phyloP scores from a whole-genome alignment of 2,113 vertebrate genomes.

The Nycticebus coucang region DNA sequence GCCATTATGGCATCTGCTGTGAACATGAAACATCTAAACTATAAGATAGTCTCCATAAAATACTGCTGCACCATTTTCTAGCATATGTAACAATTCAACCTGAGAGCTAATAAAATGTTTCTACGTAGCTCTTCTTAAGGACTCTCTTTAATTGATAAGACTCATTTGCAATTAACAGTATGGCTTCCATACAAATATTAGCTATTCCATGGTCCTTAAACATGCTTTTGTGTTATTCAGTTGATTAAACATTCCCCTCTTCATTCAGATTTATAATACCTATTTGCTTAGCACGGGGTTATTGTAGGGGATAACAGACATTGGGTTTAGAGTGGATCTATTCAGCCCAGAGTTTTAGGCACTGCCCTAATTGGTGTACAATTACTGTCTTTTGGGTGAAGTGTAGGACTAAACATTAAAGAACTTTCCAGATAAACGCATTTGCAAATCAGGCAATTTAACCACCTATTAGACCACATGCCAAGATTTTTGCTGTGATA shows the following conservation, averaged over 20 bases:
- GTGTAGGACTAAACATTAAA: constrained; percentile 29
- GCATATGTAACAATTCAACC: neutral
- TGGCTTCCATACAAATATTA: constrained; percentile 27
- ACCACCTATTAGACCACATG: constrained; percentile 24
- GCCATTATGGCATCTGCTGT: fast-evolving
- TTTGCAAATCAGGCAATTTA: constrained; percentile 40
- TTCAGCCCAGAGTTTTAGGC: constrained; percentile 40
- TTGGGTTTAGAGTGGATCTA: neutral
- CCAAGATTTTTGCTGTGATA: constrained; percentile 17
- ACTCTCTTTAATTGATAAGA: neutral
- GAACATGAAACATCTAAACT: neutral
- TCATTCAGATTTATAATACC: neutral
- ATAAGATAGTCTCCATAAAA: neutral
- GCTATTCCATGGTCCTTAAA: constrained; percentile 27
- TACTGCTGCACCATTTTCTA: neutral
- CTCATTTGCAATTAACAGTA: constrained; percentile 39
- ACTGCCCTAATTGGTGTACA: constrained; percentile 35
- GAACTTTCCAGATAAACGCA: constrained; percentile 63
- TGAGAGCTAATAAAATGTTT: constrained; percentile 36
- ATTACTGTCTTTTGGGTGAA: constrained; percentile 46
- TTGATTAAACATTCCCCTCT: neutral
- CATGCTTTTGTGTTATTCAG: neutral
- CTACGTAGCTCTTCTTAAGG: neutral
- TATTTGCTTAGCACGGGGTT: neutral
- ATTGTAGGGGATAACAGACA: neutral